Percentiles rank a stretch among this genome's conserved stretches.
Evolutionary conservation across 1,140 invertebrate genomes (phyloP).

Genomic region (Nymphalis io): DNA sequence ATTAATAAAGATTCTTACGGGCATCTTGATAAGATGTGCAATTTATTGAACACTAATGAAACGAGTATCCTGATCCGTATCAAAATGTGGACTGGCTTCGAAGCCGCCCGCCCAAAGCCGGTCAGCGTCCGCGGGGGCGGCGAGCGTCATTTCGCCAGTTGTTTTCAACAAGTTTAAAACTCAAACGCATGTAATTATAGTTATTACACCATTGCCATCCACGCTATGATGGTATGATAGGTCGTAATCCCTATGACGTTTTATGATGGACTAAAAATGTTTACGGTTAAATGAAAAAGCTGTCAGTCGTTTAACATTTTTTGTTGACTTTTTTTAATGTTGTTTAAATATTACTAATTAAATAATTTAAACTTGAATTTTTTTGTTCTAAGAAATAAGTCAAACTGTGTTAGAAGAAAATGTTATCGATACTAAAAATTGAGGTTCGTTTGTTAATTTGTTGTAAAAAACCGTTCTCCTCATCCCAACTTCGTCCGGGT

Average conservation of each 20-base stretch:
- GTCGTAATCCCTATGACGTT: background rate
- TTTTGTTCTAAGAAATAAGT: too few species aligned
- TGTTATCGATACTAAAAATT: too few species aligned
- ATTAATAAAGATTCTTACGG: constrained; percentile 53
- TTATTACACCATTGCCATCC: constrained; percentile 47
- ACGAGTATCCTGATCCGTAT: constrained; percentile 62
- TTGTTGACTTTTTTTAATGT: too few species aligned
- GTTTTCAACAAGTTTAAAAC: constrained; percentile 36
- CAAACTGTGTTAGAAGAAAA: too few species aligned
- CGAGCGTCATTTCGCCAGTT: constrained; percentile 47
- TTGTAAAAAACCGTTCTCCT: too few species aligned
- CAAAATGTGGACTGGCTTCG: constrained; percentile 57
- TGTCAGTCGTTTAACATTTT: too few species aligned
- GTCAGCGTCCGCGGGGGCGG: constrained; percentile 54
- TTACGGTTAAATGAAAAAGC: background rate
- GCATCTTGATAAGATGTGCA: constrained; percentile 53
- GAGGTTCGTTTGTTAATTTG: too few species aligned
- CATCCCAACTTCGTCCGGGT: too few species aligned
- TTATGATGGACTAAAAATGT: background rate
- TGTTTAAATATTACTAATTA: too few species aligned
- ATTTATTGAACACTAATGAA: constrained; percentile 47
- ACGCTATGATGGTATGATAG: constrained; percentile 18
- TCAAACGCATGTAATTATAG: constrained; percentile 48
- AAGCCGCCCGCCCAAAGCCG: constrained; percentile 61
- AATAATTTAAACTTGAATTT: too few species aligned